phyloP scores from a whole-genome alignment of 1,140 invertebrate species.

The Drosophila malerkotliana region DNA sequence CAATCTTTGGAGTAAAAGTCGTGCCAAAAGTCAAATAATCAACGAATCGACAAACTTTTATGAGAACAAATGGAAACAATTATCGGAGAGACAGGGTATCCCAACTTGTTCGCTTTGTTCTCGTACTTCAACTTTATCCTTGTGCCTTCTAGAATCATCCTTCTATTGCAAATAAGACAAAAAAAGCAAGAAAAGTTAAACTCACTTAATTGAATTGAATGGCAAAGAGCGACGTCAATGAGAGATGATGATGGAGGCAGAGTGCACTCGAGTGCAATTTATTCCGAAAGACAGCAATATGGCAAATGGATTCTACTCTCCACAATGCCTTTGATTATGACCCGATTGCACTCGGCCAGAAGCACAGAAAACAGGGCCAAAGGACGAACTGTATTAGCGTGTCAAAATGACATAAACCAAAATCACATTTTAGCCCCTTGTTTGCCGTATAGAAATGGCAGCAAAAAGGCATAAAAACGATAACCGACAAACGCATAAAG shows the following conservation, averaged over 20 bases:
- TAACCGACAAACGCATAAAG: constrained; percentile 51
- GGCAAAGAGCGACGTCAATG: constrained; percentile 47
- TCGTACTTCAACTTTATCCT: constrained; percentile 44
- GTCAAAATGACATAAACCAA: constrained; percentile 73
- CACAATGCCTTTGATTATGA: constrained; percentile 54
- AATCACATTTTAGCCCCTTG: constrained; percentile 71
- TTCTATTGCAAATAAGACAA: neutral
- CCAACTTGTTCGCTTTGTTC: constrained; percentile 30
- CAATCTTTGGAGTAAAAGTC: constrained; percentile 2
- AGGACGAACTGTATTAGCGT: constrained; percentile 58
- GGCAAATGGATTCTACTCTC: constrained; percentile 53
- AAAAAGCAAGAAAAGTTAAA: constrained; percentile 31
- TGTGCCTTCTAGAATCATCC: constrained; percentile 5
- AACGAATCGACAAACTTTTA: constrained; percentile 51
- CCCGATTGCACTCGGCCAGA: constrained; percentile 25
- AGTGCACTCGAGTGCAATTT: constrained; percentile 62
- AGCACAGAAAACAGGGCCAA: neutral
- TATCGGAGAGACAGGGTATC: constrained; percentile 41
- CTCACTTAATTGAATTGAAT: constrained; percentile 78
- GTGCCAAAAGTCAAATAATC: constrained; percentile 57
- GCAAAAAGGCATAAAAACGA: constrained; percentile 51
- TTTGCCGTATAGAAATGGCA: constrained; percentile 63
- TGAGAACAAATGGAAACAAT: constrained; percentile 70
- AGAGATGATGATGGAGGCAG: constrained; percentile 22
- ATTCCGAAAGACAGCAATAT: constrained; percentile 42